Evolutionary conservation across 1,140 invertebrate species (phyloP).

Genomic region (Drosophila varians): DNA sequence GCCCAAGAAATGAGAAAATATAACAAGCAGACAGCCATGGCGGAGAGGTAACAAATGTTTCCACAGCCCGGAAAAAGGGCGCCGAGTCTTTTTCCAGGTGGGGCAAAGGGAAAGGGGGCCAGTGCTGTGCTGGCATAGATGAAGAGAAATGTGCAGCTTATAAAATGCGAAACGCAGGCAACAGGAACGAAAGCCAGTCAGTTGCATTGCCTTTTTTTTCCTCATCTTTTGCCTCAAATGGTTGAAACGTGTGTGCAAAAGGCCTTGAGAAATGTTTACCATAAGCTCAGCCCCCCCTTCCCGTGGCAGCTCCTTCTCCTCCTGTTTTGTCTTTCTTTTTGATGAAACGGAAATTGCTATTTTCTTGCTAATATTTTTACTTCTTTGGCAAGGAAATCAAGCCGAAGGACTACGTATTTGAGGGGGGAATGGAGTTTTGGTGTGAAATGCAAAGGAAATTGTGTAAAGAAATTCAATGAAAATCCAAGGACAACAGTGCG

Average conservation of each 20-base stretch:
- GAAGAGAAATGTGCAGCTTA: slow-evolving; percentile 80
- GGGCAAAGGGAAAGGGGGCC: too few relatives aligned
- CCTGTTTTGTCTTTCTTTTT: slow-evolving; percentile 23
- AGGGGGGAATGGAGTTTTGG: not conserved
- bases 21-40: slow-evolving; percentile 61
- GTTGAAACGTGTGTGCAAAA: slow-evolving; percentile 21
- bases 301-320: not conserved
- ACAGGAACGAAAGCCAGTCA: slow-evolving; percentile 2
- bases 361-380: slow-evolving; percentile 55
- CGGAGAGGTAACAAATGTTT: slow-evolving; percentile 64
- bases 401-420: slow-evolving; percentile 56
- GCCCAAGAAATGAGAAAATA: slow-evolving; percentile 78
- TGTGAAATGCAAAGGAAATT: slow-evolving; percentile 1
- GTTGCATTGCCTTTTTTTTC: slow-evolving; percentile 20
- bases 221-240: slow-evolving; percentile 7
- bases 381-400: slow-evolving; percentile 67
- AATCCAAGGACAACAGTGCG: not conserved
- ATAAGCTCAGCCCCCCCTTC: slow-evolving; percentile 25
- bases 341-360: slow-evolving; percentile 70
- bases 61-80: slow-evolving; percentile 1
- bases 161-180: slow-evolving; percentile 67
- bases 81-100: slow-evolving; percentile 3
- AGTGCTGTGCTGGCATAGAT: slow-evolving; percentile 32
- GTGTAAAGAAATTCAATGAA: not conserved
- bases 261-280: slow-evolving; percentile 48